Conservation (phyloP, 2,888 invertebrate genomes). For the Odontocolon sp. region DNA sequence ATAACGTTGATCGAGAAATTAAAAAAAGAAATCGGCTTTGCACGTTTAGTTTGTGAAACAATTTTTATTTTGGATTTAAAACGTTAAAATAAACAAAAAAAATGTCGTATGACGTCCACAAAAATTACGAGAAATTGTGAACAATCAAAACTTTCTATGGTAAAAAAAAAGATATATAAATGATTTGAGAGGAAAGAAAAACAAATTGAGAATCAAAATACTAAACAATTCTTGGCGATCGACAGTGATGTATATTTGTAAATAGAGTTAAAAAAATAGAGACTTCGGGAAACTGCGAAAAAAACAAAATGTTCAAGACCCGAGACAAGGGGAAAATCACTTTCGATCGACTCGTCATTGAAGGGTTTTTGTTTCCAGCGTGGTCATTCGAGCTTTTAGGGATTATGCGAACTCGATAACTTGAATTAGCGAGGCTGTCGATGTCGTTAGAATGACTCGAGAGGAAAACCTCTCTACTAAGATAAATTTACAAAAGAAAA, state of each 20-base stretch:
- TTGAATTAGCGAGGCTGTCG: slow-evolving; percentile 38
- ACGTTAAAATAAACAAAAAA: background rate
- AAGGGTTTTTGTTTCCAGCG: background rate
- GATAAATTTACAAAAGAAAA: slow-evolving; percentile 8
- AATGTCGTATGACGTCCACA: slow-evolving; percentile 56
- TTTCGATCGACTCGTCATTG: slow-evolving; percentile 29
- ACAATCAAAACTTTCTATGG: slow-evolving; percentile 74
- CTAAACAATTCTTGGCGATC: slow-evolving; percentile 2
- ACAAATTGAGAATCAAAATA: slow-evolving; percentile 17
- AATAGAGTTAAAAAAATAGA: slow-evolving; percentile 34
- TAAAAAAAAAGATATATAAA: slow-evolving; percentile 29
- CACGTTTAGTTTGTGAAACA: background rate
- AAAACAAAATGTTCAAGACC: slow-evolving; percentile 2
- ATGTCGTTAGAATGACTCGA: slow-evolving; percentile 24
- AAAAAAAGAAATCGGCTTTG: background rate
- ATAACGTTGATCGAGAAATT: background rate
- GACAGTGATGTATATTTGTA: slow-evolving; percentile 56
- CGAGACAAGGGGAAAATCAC: background rate
- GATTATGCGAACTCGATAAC: slow-evolving; percentile 38
- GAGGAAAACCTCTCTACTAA: slow-evolving; percentile 7
- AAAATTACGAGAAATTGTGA: slow-evolving; percentile 70
- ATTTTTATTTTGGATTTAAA: background rate
- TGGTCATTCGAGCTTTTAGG: slow-evolving; percentile 32
- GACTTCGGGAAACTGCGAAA: slow-evolving; percentile 12
- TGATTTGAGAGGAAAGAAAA: slow-evolving; percentile 1